These are phyloP conservation scores for Lycodopsis pacificus DNA, from an alignment of 2,797 vertebrate genomes.

Conservation along the genomic window DNA sequence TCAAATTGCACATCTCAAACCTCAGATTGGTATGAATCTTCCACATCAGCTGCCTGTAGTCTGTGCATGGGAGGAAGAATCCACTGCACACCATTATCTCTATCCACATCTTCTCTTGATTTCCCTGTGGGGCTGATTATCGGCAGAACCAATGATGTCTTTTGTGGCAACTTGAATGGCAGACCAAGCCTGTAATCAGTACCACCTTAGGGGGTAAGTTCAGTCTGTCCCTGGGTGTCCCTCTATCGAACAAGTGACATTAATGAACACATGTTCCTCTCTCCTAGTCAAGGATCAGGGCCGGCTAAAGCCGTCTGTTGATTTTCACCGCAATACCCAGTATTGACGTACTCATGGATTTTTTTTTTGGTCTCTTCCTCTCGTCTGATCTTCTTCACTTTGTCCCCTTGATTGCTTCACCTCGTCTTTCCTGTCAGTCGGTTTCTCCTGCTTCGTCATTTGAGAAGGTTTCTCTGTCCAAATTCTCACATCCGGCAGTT, in stretches of 20 bases:
- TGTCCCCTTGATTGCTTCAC: conserved; percentile 12
- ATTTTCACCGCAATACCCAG: not conserved
- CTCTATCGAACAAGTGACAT: conserved; percentile 61
- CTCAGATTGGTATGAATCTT: conserved; percentile 38
- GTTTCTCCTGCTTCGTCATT: not conserved
- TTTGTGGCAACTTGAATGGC: conserved; percentile 61
- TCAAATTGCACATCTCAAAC: not conserved
- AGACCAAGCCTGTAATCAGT: conserved; percentile 64
- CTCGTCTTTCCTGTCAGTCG: not conserved
- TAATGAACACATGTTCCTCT: conserved; percentile 57
- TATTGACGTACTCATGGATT: conserved; percentile 1
- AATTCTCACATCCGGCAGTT: conserved; percentile 1
- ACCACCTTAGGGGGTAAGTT: conserved; percentile 44
- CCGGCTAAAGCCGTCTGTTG: not conserved
- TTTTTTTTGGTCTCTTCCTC: not conserved
- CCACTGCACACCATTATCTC: conserved; percentile 47
- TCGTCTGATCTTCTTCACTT: conserved; percentile 5
- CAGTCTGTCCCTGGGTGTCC: conserved; percentile 40
- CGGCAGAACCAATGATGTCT: conserved; percentile 38
- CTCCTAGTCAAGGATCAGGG: conserved; percentile 40
- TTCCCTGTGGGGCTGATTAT: conserved; percentile 67
- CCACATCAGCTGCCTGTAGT: conserved; percentile 23
- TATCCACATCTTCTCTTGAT: conserved; percentile 46
- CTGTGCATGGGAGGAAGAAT: conserved; percentile 32
- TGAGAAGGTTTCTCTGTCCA: conserved; percentile 17